Percentiles rank a stretch among this genome's conserved stretches.
Conservation (phyloP, 2,797 vertebrate species). For the Chrysocyon brachyurus region DNA sequence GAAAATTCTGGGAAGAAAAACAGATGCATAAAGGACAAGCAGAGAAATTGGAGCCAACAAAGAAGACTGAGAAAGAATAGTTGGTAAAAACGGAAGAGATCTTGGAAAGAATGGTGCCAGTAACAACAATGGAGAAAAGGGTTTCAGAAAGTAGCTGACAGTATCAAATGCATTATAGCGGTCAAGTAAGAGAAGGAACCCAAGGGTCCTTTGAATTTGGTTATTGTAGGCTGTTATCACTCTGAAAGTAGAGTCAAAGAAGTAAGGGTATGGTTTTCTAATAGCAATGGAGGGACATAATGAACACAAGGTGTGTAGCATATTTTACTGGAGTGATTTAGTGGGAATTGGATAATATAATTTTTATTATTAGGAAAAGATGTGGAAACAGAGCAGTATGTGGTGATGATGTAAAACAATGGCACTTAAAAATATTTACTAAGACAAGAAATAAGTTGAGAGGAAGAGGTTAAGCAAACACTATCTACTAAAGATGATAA, state of each 20-base stretch:
- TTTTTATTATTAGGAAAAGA: background rate
- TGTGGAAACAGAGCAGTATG: background rate
- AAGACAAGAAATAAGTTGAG: background rate
- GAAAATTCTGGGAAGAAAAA: background rate
- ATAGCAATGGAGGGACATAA: background rate
- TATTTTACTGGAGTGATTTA: background rate
- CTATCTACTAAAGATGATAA: background rate
- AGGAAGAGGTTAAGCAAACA: conserved; percentile 39
- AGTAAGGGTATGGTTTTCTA: background rate
- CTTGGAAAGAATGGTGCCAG: background rate
- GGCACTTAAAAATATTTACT: conserved; percentile 18
- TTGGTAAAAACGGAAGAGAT: background rate
- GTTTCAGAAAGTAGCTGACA: background rate
- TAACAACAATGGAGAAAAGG: background rate
- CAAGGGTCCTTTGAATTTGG: background rate
- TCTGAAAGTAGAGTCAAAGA: background rate
- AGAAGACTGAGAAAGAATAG: background rate
- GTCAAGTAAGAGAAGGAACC: background rate
- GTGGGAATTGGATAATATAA: background rate
- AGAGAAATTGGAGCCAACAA: background rate
- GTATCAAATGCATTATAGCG: background rate
- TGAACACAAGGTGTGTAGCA: background rate
- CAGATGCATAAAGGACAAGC: background rate
- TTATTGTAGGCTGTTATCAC: background rate
- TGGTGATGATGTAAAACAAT: background rate